Conservation (phyloP, 2,113 vertebrate species). For the Anhinga rufa region DNA sequence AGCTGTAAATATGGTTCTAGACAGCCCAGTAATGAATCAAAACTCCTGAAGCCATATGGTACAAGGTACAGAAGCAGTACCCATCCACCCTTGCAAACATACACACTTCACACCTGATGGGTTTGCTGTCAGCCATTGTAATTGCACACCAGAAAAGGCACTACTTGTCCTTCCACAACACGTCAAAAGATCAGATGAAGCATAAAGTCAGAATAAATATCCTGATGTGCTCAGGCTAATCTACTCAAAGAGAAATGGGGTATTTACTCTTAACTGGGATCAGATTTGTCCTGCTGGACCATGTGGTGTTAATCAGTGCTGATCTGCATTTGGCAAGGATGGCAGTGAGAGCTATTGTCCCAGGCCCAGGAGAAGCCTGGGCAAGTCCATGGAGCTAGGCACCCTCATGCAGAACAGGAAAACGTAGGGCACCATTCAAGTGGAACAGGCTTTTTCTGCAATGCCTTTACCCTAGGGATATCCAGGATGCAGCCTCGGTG, state of each 20-base stretch:
- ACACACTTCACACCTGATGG: rapidly evolving
- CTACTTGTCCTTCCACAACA: not conserved
- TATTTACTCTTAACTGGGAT: not conserved
- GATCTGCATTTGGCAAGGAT: not conserved
- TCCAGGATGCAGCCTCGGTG: not conserved
- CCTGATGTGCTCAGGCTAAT: not conserved
- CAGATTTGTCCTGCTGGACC: not conserved
- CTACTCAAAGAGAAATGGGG: not conserved
- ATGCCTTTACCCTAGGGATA: not conserved
- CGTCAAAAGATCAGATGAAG: not conserved
- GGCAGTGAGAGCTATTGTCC: not conserved
- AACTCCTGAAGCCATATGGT: not conserved
- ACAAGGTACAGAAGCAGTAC: not conserved
- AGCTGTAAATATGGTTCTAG: not conserved
- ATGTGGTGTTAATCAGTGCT: not conserved
- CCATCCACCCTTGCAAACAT: not conserved
- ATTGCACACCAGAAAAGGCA: not conserved
- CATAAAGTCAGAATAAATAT: not conserved
- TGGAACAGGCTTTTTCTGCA: not conserved
- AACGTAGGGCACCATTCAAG: not conserved
- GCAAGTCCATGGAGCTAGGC: not conserved
- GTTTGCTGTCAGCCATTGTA: not conserved
- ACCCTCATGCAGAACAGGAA: not conserved
- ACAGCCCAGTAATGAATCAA: not conserved
- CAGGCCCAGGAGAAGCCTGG: not conserved